A percentile compares a stretch with the other conserved stretches of the same genome.
These are phyloP conservation scores for Arenicola marina DNA, from an alignment of 2,888 invertebrate genomes.

Conservation along the genomic window DNA sequence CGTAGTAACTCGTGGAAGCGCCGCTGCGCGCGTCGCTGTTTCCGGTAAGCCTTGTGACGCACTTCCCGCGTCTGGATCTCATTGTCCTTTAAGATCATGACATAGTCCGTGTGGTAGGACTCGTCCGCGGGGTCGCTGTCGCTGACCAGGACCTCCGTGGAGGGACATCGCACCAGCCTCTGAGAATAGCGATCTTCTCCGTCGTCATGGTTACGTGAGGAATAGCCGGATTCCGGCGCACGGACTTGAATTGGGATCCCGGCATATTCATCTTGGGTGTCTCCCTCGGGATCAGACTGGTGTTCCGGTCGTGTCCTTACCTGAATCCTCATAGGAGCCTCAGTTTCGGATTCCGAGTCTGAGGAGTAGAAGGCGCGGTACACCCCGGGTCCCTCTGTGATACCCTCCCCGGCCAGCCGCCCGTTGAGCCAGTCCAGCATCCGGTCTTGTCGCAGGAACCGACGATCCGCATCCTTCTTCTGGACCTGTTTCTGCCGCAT, in stretches of 20 bases:
- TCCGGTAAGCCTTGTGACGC: neutral
- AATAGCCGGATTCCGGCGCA: no score
- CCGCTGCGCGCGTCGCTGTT: neutral
- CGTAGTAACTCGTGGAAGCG: neutral
- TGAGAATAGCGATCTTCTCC: neutral
- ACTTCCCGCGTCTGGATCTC: neutral
- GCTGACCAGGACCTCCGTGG: neutral
- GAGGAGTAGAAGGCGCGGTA: slow-evolving; percentile 1
- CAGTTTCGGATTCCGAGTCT: neutral
- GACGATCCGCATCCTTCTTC: neutral
- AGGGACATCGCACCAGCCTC: neutral
- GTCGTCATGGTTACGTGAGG: neutral
- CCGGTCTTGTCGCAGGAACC: neutral
- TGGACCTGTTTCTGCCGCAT: neutral
- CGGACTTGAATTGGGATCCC: no score
- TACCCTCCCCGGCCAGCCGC: neutral
- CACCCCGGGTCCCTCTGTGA: neutral
- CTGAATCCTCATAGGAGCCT: neutral
- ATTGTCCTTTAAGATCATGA: neutral
- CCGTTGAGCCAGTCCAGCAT: neutral
- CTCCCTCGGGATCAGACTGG: no score
- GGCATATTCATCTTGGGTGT: no score
- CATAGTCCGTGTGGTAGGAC: neutral
- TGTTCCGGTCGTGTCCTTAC: no score
- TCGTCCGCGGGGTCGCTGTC: neutral